These are phyloP conservation scores for Poeciliopsis presidionis DNA, from an alignment of 2,797 vertebrate species.

Conservation along the genomic window DNA sequence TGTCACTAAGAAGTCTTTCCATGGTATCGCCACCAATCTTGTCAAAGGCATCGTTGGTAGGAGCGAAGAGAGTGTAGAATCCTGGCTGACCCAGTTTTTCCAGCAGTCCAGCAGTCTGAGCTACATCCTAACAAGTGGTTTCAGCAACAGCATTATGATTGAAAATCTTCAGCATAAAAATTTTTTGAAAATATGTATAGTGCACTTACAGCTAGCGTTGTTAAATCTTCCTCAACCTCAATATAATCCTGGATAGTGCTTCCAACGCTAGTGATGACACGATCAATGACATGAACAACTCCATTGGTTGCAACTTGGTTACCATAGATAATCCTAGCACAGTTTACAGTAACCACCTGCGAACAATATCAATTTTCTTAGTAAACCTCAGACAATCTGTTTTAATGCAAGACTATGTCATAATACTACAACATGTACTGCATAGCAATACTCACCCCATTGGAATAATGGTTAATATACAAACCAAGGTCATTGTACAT, in stretches of 20 bases:
- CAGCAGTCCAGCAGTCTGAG: constrained; percentile 82
- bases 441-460: constrained; percentile 85
- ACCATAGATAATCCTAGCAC: constrained; percentile 92
- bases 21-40: constrained; percentile 85
- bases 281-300: constrained; percentile 95
- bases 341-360: constrained; percentile 97
- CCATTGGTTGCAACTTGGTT: constrained; percentile 98
- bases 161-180: constrained; percentile 5
- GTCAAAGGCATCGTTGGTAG: constrained; percentile 93
- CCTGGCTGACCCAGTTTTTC: constrained; percentile 87
- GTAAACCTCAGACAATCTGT: constrained; percentile 4
- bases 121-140: constrained; percentile 80
- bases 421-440: neutral
- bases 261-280: constrained; percentile 88
- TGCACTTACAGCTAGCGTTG: constrained; percentile 85
- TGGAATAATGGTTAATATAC: constrained; percentile 94
- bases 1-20: constrained; percentile 89
- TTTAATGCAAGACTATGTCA: neutral
- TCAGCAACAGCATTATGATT: constrained; percentile 9
- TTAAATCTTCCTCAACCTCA: constrained; percentile 88
- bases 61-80: constrained; percentile 95
- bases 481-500: constrained; percentile 93
- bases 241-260: constrained; percentile 88
- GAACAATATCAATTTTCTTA: neutral
- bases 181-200: constrained; percentile 3